These are phyloP conservation scores for Scarus forsteni DNA, from an alignment of 2,797 vertebrate genomes.

Conservation along the genomic window DNA sequence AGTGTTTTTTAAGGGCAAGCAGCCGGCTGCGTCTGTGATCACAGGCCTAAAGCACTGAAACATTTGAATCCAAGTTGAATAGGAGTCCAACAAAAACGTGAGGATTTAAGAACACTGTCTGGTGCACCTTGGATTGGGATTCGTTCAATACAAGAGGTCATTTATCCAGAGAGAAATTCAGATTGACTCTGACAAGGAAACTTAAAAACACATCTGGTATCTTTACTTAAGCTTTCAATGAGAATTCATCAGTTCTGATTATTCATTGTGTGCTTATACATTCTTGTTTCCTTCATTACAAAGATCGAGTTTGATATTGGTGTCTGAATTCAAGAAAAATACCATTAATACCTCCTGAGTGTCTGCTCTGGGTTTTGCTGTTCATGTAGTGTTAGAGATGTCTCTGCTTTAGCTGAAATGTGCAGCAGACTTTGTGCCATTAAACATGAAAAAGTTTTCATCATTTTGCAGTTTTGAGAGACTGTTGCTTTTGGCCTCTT, in stretches of 20 bases:
- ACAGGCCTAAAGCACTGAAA: background rate
- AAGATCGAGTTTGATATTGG: background rate
- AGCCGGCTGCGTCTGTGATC: background rate
- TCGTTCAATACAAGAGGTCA: background rate
- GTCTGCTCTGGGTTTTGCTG: background rate
- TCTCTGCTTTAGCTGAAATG: background rate
- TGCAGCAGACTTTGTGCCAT: background rate
- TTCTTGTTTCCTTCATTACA: background rate
- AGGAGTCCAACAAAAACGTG: background rate
- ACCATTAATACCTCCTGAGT: background rate
- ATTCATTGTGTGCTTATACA: too few species aligned
- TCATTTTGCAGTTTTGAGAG: background rate
- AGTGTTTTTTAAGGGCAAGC: background rate
- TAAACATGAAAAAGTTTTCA: background rate
- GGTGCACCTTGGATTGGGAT: background rate
- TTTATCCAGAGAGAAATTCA: background rate
- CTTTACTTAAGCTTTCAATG: background rate
- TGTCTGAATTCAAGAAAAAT: background rate
- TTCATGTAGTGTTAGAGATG: slow-evolving; percentile 2
- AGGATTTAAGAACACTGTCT: background rate
- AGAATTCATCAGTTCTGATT: background rate
- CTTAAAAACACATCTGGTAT: slow-evolving; percentile 8
- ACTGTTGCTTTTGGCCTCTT: background rate
- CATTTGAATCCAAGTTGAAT: background rate
- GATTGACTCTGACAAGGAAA: background rate